Conservation (phyloP, 1,140 invertebrate species). For the Leptinotarsa undecemlineata region DNA sequence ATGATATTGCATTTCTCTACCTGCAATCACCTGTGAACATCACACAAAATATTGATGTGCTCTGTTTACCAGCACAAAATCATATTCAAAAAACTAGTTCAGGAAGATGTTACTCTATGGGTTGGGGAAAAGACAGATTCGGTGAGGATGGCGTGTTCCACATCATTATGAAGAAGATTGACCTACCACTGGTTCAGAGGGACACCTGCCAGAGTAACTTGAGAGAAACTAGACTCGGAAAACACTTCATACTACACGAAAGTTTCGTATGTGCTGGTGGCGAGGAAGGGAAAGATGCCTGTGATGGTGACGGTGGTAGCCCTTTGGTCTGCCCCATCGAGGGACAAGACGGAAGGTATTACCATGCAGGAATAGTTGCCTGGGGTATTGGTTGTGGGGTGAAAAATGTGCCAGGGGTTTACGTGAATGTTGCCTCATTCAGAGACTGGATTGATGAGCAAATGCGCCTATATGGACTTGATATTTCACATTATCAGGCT, state of each 20-base stretch:
- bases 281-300: conserved; percentile 65
- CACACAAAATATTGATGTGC: conserved; percentile 68
- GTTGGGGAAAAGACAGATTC: conserved; percentile 68
- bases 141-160: conserved; percentile 61
- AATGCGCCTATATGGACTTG: conserved; percentile 27
- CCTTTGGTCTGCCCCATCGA: conserved; percentile 58
- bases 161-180: conserved; percentile 71
- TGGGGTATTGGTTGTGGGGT: conserved; percentile 62
- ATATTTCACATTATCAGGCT: conserved; percentile 7
- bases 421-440: conserved; percentile 44
- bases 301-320: conserved; percentile 67
- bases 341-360: conserved; percentile 46
- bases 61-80: conserved; percentile 66
- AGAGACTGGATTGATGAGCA: conserved; percentile 47
- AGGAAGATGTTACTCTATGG: conserved; percentile 59
- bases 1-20: conserved; percentile 70
- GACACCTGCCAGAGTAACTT: conserved; percentile 61
- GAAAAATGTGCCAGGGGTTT: conserved; percentile 59
- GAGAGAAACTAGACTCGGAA: conserved; percentile 63
- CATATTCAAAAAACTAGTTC: conserved; percentile 52
- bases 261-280: conserved; percentile 78
- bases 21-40: conserved; percentile 60
- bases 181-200: conserved; percentile 64
- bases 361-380: conserved; percentile 58
- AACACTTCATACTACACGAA: conserved; percentile 64